Base-by-base conservation (phyloP, 2,888 invertebrate genomes). In the Latrodectus elegans region DNA sequence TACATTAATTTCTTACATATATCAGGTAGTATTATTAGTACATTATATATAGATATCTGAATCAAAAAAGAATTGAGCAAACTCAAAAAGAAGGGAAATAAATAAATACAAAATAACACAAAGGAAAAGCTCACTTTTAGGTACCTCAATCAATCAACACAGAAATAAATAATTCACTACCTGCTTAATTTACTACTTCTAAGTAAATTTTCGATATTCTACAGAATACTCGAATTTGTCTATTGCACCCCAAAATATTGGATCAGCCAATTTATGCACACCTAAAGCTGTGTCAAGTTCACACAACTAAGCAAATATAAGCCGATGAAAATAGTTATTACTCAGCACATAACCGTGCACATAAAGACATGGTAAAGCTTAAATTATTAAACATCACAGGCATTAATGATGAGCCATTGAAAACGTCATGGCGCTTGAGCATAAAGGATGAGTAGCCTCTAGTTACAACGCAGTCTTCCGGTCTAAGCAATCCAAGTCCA, bases 301-400 rank as follows among this genome's bases (percentile, higher is more conserved):
- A 65, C 72, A 70, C 22, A 80, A 71, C 75, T 74, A 78, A 51
- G 78, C 52, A 78, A 74, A 72, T 60, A 79, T 4, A 60, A 60
- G 60, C 60, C 14, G 60, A 60, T 22, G 81, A 86, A 76, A 75
- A 78, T 71, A 81, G 60, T 79, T 71, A 51, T 64, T 38, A 75
- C 17, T 65, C 60, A 60, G 83, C 55, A 73, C 65, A 85, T 84
- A 76, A 72, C 78, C 68, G 49, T 78, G 76, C 70, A 71, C 80
- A 80, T 55, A 76, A 80, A 85, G 81, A 74, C 73, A 78, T n/a
- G 72, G 76, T 67, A 82, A 78, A 87, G 87, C 87, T 73, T 74
- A 87, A 87, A 87, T 87, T 77, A 87, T 82, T 68, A 82, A 87
- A 87, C 87, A 87, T 87, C 87, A 87, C 87, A 87, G 87, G 82